These are phyloP conservation scores for Sternotherus odoratus DNA, from an alignment of 2,797 vertebrate species.

Conservation along the genomic window DNA sequence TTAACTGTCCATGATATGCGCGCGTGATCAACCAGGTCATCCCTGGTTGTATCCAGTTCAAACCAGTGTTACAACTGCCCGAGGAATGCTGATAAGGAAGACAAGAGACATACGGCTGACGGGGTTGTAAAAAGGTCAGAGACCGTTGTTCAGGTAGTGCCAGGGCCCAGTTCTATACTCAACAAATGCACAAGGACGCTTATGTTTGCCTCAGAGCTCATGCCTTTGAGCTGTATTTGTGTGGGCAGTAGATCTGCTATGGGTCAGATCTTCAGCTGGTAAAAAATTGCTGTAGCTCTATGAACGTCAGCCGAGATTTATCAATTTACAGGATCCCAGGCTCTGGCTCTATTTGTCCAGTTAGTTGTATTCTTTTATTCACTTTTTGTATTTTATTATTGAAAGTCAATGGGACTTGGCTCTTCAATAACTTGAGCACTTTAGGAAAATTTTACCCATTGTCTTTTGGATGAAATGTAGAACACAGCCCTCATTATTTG, in stretches of 20 bases:
- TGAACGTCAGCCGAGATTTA: neutral
- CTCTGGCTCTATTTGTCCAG: neutral
- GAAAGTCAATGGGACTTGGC: neutral
- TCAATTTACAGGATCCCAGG: neutral
- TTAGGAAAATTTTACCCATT: neutral
- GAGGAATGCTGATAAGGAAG: too few species aligned
- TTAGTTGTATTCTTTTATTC: neutral
- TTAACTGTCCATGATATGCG: too few species aligned
- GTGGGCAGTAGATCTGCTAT: neutral
- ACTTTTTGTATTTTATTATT: neutral
- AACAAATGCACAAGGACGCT: neutral
- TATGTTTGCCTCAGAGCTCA: neutral
- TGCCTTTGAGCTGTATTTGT: neutral
- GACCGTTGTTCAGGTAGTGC: too few species aligned
- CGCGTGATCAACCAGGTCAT: too few species aligned
- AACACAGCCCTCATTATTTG: neutral
- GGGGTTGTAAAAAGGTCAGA: too few species aligned
- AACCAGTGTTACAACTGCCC: too few species aligned
- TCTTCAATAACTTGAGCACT: neutral
- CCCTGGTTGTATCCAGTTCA: too few species aligned
- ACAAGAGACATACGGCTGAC: too few species aligned
- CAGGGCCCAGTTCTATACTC: too few species aligned
- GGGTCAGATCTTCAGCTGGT: neutral
- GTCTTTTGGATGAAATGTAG: neutral
- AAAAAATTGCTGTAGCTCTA: neutral